phyloP scores from a whole-genome alignment of 1,140 invertebrate genomes.

The Brachionus koreanus region DNA sequence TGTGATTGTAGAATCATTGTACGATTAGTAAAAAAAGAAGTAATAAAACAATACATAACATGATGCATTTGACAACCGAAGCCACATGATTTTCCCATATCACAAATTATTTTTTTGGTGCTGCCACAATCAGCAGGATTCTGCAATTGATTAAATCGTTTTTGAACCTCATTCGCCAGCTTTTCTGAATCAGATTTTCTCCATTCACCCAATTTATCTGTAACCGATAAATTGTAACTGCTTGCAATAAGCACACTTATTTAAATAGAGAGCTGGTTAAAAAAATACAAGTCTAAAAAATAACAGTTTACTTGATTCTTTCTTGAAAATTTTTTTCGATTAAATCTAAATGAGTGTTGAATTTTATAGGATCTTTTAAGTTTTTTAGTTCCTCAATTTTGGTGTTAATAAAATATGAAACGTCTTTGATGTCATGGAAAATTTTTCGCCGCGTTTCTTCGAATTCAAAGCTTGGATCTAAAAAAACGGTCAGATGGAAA shows the following conservation, averaged over 20 bases:
- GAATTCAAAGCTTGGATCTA: neutral
- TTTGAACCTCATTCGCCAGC: constrained; percentile 76
- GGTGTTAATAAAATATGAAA: neutral
- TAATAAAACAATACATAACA: constrained; percentile 88
- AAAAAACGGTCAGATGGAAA: neutral
- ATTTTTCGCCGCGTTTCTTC: constrained; percentile 12
- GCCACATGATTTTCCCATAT: constrained; percentile 93
- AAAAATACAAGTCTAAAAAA: neutral
- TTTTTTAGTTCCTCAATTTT: neutral
- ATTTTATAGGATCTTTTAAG: neutral
- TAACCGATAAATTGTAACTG: constrained; percentile 64
- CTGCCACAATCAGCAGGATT: constrained; percentile 80
- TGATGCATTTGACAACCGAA: constrained; percentile 96
- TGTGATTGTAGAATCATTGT: constrained; percentile 91
- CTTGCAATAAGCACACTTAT: neutral
- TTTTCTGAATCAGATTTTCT: constrained; percentile 71
- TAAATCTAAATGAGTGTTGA: neutral
- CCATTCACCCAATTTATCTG: constrained; percentile 78
- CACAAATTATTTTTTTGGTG: constrained; percentile 86
- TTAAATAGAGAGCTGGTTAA: neutral
- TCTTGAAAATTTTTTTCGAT: constrained; percentile 7
- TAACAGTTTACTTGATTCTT: neutral
- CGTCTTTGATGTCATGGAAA: constrained; percentile 3
- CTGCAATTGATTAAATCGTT: constrained; percentile 66
- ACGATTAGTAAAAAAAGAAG: constrained; percentile 87